Base-by-base conservation (phyloP, 2,888 invertebrate species). In the Criorhina ranunculi region DNA sequence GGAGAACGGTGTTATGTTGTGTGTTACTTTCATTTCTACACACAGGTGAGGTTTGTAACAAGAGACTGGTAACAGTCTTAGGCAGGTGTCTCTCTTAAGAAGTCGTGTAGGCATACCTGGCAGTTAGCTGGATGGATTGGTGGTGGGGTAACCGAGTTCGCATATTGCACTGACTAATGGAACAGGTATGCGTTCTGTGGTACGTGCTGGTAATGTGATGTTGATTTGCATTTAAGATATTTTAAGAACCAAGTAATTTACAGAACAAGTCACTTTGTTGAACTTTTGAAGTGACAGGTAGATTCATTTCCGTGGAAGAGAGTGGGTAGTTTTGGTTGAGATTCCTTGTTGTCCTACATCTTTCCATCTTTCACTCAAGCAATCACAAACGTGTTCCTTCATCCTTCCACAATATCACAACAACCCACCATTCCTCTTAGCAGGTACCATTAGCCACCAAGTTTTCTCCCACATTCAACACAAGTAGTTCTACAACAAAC, bases 51-150 rank as follows among this genome's bases (percentile, higher is more conserved):
- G 19, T 15, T 51, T 42, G 78, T 57, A 78, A 67, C 62, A 78
- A 79, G 72, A 83, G 78, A 79, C 49, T 19, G 5, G 37, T 11
- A 37, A 31, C 8, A 9, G 42, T 44, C 4, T 37, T 5, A 19
- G 49, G 70, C 83, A 85, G 83, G 79, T 85, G 83, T 59, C 53
- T 80, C 85, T 85, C 85, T 85, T 80, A 80, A 60, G 64, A 78
- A 24, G 17, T 42, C 37, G 11, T 17, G 19, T 12, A 1, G 17
- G 12, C 33, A 2, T 17, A 46, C 8, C 29, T 44, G 35, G 2
- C 37, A 19, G 37, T 33, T 17, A 5, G 3, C 5, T 17, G 17
- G 31, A 40, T 29, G 42, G 53, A 29, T 17, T 44, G 7, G 57
- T 15, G 31, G 40, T 64, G 29, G 51, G 8, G 35, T 17, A 4